phyloP scores from a whole-genome alignment of 2,888 invertebrate genomes.

The Ormyrus thymus region DNA sequence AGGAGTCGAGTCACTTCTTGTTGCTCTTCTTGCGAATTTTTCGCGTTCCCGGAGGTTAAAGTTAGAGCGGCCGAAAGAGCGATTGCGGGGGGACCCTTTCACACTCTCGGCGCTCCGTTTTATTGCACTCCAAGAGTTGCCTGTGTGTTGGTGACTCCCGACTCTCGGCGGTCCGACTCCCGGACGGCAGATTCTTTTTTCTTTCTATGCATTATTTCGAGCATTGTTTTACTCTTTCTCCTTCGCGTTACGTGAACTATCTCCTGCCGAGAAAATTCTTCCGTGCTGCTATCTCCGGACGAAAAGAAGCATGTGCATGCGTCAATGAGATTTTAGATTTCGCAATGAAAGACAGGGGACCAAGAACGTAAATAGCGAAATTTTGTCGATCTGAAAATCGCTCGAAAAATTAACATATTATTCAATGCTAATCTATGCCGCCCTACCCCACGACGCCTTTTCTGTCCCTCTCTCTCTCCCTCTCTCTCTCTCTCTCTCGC shows the following conservation, averaged over 20 bases:
- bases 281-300: not conserved
- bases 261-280: not conserved
- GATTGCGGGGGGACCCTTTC: conserved; percentile 32
- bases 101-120: conserved; percentile 39
- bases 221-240: no score
- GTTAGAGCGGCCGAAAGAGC: conserved; percentile 7
- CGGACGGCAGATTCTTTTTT: not conserved
- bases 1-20: no score
- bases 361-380: not conserved
- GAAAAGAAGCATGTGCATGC: not conserved
- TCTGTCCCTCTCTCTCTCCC: conserved; percentile 5
- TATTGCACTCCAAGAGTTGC: conserved; percentile 4
- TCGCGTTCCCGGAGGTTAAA: conserved; percentile 11
- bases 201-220: not conserved
- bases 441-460: conserved; percentile 49
- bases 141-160: no score
- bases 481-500: conserved; percentile 1
- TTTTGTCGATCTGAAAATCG: conserved; percentile 8
- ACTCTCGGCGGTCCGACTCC: not conserved
- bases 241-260: conserved; percentile 26
- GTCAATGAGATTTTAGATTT: no score
- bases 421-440: conserved; percentile 50
- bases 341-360: not conserved
- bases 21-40: not conserved
- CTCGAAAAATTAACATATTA: conserved; percentile 38